phyloP scores from a whole-genome alignment of 64 coral and sea anemone genomes.

The Dendrophyllia cribrosa region DNA sequence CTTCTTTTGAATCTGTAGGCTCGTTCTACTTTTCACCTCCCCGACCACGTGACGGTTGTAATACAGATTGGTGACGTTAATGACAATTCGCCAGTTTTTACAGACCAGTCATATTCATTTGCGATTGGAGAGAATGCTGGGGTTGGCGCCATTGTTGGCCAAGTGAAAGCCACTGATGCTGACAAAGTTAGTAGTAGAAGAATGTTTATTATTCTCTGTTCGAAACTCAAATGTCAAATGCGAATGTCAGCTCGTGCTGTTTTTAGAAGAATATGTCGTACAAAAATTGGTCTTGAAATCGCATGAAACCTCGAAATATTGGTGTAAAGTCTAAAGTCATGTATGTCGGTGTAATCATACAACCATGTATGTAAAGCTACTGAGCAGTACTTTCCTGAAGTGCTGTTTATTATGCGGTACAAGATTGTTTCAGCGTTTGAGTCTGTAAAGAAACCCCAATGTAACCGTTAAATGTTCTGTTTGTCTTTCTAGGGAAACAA shows the following conservation, averaged over 20 bases:
- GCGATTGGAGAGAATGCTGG: constrained; percentile 65
- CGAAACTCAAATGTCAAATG: not conserved
- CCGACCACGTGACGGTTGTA: constrained; percentile 42
- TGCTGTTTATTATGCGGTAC: too few relatives aligned
- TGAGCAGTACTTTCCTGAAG: too few relatives aligned
- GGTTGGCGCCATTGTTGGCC: constrained; percentile 52
- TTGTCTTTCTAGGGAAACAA: constrained; percentile 17
- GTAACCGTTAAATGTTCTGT: too few relatives aligned
- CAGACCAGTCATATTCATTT: constrained; percentile 36
- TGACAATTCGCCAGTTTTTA: constrained; percentile 45
- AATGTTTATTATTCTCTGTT: not conserved
- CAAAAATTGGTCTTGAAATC: too few relatives aligned
- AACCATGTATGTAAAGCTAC: too few relatives aligned
- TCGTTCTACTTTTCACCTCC: constrained; percentile 30
- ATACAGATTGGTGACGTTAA: constrained; percentile 39
- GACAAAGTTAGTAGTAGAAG: constrained; percentile 61
- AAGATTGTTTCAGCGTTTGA: too few relatives aligned
- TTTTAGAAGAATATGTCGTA: too few relatives aligned
- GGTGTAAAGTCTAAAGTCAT: too few relatives aligned
- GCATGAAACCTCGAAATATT: too few relatives aligned
- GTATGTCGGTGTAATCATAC: too few relatives aligned
- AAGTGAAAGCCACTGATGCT: constrained; percentile 69
- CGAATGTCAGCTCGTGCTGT: not conserved
- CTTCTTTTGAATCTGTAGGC: constrained; percentile 26
- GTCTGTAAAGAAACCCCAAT: too few relatives aligned